Conservation (phyloP, 2,797 vertebrate genomes). For the Balearica regulorum region DNA sequence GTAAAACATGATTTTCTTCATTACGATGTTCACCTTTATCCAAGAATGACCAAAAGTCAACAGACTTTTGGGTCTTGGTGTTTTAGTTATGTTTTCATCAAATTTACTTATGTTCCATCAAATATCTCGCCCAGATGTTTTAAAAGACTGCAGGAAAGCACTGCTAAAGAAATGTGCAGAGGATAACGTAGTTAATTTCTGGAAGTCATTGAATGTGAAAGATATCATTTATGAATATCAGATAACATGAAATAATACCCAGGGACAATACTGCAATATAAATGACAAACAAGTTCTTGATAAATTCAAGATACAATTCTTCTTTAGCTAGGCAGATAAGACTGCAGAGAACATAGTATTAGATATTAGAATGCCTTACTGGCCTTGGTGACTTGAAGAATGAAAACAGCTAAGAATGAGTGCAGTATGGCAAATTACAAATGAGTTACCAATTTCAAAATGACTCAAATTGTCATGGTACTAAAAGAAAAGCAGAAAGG, state of each 20-base stretch:
- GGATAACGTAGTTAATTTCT: conserved; percentile 30
- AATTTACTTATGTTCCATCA: neutral
- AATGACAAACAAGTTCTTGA: neutral
- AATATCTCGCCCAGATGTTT: neutral
- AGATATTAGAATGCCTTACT: neutral
- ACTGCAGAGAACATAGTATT: neutral
- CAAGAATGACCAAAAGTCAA: neutral
- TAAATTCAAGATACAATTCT: neutral
- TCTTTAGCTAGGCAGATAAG: neutral
- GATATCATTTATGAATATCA: neutral
- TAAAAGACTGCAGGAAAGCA: conserved; percentile 34
- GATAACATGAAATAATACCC: conserved; percentile 15
- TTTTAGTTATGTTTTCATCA: neutral
- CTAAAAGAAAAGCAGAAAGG: neutral
- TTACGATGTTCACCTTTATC: neutral
- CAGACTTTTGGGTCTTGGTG: neutral
- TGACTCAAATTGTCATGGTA: neutral
- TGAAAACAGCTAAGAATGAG: neutral
- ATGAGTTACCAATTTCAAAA: neutral
- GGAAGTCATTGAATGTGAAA: neutral
- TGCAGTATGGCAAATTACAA: neutral
- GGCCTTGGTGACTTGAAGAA: neutral
- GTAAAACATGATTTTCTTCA: neutral
- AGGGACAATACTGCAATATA: neutral
- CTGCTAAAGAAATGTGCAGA: neutral